Base-by-base conservation (phyloP, 2,797 vertebrate genomes). In the Hozukius guyotensis region DNA sequence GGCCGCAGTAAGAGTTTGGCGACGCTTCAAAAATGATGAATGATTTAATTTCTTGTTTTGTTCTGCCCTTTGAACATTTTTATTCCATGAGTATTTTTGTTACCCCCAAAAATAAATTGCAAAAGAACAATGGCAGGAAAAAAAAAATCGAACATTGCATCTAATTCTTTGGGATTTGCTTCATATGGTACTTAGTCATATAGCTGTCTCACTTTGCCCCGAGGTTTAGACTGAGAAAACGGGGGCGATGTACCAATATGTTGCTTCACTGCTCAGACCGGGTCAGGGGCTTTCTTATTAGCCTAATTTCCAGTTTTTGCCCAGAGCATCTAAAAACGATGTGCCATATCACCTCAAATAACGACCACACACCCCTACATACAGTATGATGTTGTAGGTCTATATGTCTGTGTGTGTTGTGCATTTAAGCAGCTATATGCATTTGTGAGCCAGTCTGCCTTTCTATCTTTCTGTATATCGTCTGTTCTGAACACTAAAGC, bases 21-120 rank as follows among this genome's bases (percentile, higher is more conserved):
- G 31, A 77, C 2, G 24, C 75, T 86, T 91, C 87, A 88, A 49
- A 61, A 84, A 88, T 94, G 90, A 94, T 89, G 49, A 92, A 95
- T 89, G 83, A 88, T 89, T 94, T 94, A 88, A 95, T 94, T 93
- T 89, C 22, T 76, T 72, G 57, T 92, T 90, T 89, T 92, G 85
- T 92, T 92, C 79, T 88, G 82, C 87, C 73, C 84, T 89, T 90
- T 92, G 78, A 92, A 88, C 84, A 89, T 80, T 89, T 91, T 74
- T 83, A 81, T 86, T 84, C 63, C 60, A 9, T 60, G 63, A 78
- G 80, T 83, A 77, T 87, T 91, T 87, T 78, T 75, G 52, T 62
- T 77, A 49, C 64, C 49, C 59, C 7, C n/a, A 74, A 82, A 81
- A 83, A 77, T 74, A 65, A 86, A 88, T 83, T 80, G 78, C 46